These are phyloP conservation scores for Ophion ellenae DNA, from an alignment of 2,888 invertebrate genomes.

Conservation along the genomic window DNA sequence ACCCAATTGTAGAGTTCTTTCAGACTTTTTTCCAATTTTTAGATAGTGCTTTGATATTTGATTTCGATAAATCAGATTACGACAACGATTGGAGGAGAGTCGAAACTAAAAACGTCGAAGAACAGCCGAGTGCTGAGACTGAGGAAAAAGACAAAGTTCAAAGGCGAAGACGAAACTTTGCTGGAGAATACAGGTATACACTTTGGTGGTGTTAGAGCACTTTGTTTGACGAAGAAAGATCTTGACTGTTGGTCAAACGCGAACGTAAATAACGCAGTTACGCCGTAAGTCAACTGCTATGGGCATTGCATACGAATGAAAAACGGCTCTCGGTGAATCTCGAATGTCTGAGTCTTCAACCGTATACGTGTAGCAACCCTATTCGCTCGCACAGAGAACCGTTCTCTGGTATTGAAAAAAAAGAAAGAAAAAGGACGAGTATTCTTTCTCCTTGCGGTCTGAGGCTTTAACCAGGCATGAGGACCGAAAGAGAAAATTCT, in stretches of 20 bases:
- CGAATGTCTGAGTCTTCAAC: slow-evolving; percentile 16
- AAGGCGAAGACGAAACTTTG: neutral
- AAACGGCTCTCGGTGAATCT: slow-evolving; percentile 25
- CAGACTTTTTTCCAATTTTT: neutral
- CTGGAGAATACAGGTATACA: neutral
- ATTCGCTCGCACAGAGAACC: slow-evolving; percentile 51
- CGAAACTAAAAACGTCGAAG: neutral
- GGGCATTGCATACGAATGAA: slow-evolving; percentile 24
- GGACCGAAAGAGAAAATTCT: slow-evolving; percentile 61
- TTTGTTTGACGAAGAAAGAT: slow-evolving; percentile 40
- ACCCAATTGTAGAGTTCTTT: neutral
- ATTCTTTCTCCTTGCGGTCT: slow-evolving; percentile 45
- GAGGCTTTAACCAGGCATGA: slow-evolving; percentile 51
- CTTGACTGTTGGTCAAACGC: slow-evolving; percentile 6
- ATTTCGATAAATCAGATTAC: neutral
- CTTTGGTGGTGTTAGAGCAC: neutral
- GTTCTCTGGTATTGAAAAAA: slow-evolving; percentile 58
- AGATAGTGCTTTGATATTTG: neutral
- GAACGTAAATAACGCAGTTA: slow-evolving; percentile 53
- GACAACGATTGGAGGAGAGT: neutral
- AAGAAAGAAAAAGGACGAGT: neutral
- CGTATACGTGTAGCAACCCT: slow-evolving; percentile 24
- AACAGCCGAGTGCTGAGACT: neutral
- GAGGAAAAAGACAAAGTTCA: neutral
- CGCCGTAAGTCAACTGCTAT: slow-evolving; percentile 44